Conservation (phyloP, 53 echinoderm and acorn worm species). For the Paracentrotus lividus region DNA sequence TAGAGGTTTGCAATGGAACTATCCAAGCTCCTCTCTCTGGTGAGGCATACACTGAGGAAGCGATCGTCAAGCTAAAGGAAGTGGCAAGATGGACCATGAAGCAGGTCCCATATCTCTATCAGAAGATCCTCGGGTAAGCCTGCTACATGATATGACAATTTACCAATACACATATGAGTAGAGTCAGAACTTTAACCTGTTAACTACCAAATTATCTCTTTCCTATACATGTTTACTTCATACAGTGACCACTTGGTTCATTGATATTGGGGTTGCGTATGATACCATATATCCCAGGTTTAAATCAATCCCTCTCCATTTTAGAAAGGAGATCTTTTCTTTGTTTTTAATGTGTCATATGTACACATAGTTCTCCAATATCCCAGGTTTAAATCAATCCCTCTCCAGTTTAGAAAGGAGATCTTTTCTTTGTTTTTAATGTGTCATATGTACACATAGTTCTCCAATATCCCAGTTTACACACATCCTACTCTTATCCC, state of each 20-base stretch:
- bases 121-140: conserved; percentile 34
- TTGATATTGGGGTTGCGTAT: background rate
- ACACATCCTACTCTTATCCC: too few species aligned
- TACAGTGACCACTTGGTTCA: too few species aligned
- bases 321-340: background rate
- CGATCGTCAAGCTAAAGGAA: background rate
- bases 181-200: background rate
- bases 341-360: background rate
- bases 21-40: conserved; percentile 34
- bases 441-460: too few species aligned
- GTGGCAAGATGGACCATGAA: background rate
- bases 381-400: background rate
- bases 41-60: background rate
- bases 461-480: background rate
- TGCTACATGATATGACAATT: background rate
- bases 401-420: background rate
- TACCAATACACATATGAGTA: background rate
- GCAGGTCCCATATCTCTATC: conserved; percentile 40
- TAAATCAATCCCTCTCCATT: background rate
- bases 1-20: conserved; percentile 36
- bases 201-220: too few species aligned
- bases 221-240: too few species aligned
- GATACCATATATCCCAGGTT: background rate
- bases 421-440: background rate
- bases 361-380: background rate